A percentile compares a stretch with the other conserved stretches of the same genome.
Conservation (phyloP, 1,140 invertebrate genomes). For the Acarapis woodi region DNA sequence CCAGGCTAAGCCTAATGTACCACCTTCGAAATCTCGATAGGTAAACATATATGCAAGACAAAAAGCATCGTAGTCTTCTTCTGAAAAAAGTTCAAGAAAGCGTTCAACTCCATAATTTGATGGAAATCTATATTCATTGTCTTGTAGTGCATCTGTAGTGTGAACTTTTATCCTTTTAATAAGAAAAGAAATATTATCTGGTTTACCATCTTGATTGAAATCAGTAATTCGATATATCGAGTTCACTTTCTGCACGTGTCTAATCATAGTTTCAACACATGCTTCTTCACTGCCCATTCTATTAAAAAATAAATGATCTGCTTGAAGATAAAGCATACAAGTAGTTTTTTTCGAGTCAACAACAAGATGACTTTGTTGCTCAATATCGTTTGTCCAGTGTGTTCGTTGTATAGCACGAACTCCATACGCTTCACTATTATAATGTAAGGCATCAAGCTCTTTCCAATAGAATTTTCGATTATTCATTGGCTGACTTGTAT, state of each 20-base stretch:
- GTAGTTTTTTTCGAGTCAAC: slow-evolving; percentile 37
- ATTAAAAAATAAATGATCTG: slow-evolving; percentile 73
- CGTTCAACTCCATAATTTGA: slow-evolving; percentile 80
- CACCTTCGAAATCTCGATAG: slow-evolving; percentile 91
- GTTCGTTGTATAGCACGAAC: slow-evolving; percentile 13
- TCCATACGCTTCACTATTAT: slow-evolving; percentile 12
- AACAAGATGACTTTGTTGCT: slow-evolving; percentile 26
- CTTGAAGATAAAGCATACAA: slow-evolving; percentile 73
- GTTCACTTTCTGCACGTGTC: slow-evolving; percentile 75
- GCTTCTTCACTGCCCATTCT: slow-evolving; percentile 72
- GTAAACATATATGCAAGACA: slow-evolving; percentile 98
- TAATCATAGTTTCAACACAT: slow-evolving; percentile 74
- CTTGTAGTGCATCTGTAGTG: slow-evolving; percentile 43
- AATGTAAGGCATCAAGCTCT: slow-evolving; percentile 12
- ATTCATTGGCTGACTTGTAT: no score
- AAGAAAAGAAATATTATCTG: slow-evolving; percentile 81
- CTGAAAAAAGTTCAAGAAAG: slow-evolving; percentile 72
- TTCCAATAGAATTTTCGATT: no score
- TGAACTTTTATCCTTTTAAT: slow-evolving; percentile 84
- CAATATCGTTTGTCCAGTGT: slow-evolving; percentile 11
- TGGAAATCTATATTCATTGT: slow-evolving; percentile 56
- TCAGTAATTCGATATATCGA: slow-evolving; percentile 63
- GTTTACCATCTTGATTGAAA: slow-evolving; percentile 64
- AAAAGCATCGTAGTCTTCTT: slow-evolving; percentile 90
- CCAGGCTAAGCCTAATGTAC: slow-evolving; percentile 90